A percentile compares a stretch with the other conserved stretches of the same genome.
These are phyloP conservation scores for Euphydryas editha DNA, from an alignment of 2,888 invertebrate species.

Conservation along the genomic window DNA sequence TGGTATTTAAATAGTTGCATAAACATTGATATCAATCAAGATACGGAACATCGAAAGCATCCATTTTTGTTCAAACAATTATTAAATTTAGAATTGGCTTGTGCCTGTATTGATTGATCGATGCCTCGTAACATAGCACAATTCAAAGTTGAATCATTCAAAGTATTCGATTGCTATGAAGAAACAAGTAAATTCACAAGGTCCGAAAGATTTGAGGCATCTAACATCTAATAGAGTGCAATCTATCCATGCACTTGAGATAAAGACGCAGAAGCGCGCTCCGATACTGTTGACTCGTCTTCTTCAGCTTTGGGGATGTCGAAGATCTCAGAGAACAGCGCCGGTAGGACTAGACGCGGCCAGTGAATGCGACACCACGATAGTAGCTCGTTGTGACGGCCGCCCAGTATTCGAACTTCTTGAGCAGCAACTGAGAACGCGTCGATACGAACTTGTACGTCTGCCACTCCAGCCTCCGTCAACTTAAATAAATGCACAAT, in stretches of 20 bases:
- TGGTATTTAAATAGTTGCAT: not conserved
- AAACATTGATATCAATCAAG: not conserved
- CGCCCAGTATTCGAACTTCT: constrained; percentile 91
- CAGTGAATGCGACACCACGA: constrained; percentile 96
- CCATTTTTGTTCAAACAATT: not conserved
- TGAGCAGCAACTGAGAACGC: constrained; percentile 66
- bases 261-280: constrained; percentile 40
- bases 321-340: constrained; percentile 97
- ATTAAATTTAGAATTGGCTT: too few species aligned
- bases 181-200: not conserved
- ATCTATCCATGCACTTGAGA: constrained; percentile 34
- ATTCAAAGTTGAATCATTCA: not conserved
- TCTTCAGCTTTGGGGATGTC: constrained; percentile 90
- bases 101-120: not conserved
- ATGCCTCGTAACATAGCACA: not conserved
- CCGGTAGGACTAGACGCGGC: constrained; percentile 93
- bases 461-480: constrained; percentile 39
- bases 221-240: constrained; percentile 14
- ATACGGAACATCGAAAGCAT: not conserved
- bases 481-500: constrained; percentile 35
- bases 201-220: constrained; percentile 30
- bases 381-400: constrained; percentile 91
- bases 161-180: not conserved
- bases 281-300: constrained; percentile 47
- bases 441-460: constrained; percentile 56